Conservation (phyloP, 2,888 invertebrate species). For the Phorcus lineatus region DNA sequence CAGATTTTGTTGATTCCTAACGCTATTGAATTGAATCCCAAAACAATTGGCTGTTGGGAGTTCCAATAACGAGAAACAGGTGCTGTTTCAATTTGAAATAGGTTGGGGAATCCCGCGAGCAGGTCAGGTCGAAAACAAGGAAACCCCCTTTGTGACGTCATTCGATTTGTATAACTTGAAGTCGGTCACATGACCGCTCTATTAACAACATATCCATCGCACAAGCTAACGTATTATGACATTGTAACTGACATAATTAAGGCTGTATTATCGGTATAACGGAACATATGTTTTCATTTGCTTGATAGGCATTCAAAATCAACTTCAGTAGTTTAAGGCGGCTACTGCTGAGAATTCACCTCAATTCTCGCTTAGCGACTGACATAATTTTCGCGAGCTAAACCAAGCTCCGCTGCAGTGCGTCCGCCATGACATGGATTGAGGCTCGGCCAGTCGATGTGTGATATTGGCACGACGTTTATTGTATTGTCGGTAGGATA, state of each 20-base stretch:
- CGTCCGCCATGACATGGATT: constrained; percentile 11
- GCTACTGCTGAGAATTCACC: too few relatives aligned
- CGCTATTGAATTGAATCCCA: too few relatives aligned
- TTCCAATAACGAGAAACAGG: neutral
- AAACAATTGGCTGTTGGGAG: too few relatives aligned
- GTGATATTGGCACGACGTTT: neutral
- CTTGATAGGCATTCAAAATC: neutral
- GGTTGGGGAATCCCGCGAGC: neutral
- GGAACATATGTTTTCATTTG: neutral
- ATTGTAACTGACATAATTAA: constrained; percentile 1
- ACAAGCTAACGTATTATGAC: neutral
- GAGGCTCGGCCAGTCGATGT: neutral
- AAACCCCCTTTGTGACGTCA: constrained; percentile 1
- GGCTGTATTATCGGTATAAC: neutral
- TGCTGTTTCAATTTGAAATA: neutral
- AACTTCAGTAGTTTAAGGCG: too few relatives aligned
- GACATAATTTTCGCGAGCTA: constrained; percentile 1
- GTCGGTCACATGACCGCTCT: constrained; percentile 3
- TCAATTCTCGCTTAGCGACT: neutral
- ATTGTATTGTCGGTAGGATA: neutral
- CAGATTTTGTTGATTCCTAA: too few relatives aligned
- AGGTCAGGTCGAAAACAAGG: neutral
- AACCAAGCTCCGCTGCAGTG: neutral
- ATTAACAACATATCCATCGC: constrained; percentile 1
- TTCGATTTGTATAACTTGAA: neutral